Evolutionary conservation across 2,113 vertebrate genomes (phyloP).

Genomic region (Odontophorus gujanensis): DNA sequence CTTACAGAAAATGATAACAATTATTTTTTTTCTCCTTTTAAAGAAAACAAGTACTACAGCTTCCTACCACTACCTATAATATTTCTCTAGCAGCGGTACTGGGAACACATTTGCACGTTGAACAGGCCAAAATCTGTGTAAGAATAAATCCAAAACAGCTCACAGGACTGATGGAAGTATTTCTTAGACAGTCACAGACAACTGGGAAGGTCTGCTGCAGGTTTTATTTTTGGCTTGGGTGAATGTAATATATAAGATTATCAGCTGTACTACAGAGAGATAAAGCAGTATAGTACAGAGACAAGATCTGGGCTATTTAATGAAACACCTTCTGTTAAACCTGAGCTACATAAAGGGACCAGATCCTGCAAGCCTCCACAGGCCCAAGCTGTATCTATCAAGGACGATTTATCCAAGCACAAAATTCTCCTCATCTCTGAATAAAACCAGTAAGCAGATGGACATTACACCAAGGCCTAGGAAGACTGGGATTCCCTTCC

Average conservation of each 20-base stretch:
- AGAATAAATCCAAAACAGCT: neutral
- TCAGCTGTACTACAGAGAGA: conserved; percentile 32
- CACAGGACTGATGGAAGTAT: neutral
- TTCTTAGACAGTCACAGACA: conserved; percentile 17
- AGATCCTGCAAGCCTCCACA: neutral
- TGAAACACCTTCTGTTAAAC: conserved; percentile 67
- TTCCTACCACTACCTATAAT: neutral
- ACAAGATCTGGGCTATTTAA: conserved; percentile 44
- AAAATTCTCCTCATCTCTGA: neutral
- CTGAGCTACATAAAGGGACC: neutral
- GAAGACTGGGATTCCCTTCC: neutral
- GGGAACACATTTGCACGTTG: neutral
- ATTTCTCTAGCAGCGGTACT: neutral
- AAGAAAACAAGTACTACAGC: neutral
- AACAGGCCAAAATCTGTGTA: neutral
- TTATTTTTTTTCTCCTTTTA: neutral
- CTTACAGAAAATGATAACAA: neutral
- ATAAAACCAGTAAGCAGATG: neutral
- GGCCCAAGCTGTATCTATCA: neutral
- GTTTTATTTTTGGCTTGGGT: conserved; percentile 59
- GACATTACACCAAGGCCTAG: neutral
- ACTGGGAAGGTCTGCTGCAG: conserved; percentile 39
- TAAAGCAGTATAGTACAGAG: conserved; percentile 6
- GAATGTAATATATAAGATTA: conserved; percentile 1
- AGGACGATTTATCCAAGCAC: neutral